Evolutionary conservation across 2,888 invertebrate species (phyloP).

Genomic region (Seladonia tumulorum): DNA sequence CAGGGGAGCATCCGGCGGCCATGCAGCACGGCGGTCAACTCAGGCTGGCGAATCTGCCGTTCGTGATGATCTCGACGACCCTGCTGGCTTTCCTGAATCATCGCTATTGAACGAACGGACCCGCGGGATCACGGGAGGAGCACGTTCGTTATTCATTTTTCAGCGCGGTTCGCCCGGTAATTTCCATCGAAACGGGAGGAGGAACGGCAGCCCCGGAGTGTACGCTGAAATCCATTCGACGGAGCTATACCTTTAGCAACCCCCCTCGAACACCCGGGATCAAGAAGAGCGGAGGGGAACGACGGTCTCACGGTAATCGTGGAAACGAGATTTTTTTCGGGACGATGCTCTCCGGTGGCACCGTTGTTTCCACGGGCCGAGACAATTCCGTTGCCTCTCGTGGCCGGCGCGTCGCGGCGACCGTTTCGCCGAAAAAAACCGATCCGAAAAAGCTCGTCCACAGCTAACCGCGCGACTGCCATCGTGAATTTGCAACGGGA

Average conservation of each 20-base stretch:
- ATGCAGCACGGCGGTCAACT: constrained; percentile 91
- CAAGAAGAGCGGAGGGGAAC: background rate
- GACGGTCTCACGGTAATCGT: background rate
- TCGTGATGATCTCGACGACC: constrained; percentile 89
- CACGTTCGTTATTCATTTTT: background rate
- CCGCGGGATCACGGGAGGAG: constrained; percentile 28
- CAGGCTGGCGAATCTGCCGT: constrained; percentile 89
- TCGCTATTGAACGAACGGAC: constrained; percentile 74
- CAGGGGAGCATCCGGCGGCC: constrained; percentile 94
- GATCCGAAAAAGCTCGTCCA: background rate
- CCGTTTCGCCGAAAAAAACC: background rate
- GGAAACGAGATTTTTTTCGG: background rate
- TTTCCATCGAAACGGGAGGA: background rate
- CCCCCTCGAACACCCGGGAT: background rate
- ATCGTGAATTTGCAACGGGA: constrained; percentile 32
- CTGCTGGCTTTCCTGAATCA: constrained; percentile 86
- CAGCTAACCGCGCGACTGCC: background rate
- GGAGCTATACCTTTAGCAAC: background rate
- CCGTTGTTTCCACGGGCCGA: background rate
- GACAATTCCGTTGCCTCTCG: background rate
- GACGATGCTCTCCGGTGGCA: background rate
- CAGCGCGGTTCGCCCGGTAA: background rate
- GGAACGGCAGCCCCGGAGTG: background rate
- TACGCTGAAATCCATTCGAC: background rate
- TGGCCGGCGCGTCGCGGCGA: background rate